Base-by-base conservation (phyloP, 2,888 invertebrate species). In the Trypoxylon attenuatum region DNA sequence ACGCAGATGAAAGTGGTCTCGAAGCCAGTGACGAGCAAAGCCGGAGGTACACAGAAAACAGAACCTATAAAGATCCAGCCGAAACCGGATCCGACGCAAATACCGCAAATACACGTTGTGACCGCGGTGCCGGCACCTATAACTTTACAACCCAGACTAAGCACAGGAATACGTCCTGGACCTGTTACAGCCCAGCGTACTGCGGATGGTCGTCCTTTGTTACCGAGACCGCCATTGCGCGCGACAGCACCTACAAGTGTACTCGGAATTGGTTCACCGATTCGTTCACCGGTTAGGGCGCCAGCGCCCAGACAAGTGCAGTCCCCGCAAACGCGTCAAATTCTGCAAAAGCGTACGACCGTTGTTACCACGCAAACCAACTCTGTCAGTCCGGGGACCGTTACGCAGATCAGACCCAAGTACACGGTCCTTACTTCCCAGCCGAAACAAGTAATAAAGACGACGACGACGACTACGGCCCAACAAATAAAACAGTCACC, bases 1-100 rank as follows among this genome's bases (percentile, higher is more conserved):
- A 86, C 87, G 0, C 87, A 84, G 55, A 86, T 87, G 87, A 87
- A 87, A 65, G 83, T 87, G n/a, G 81, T 87, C 8, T 71, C 84
- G 5, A 87, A 87, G 16, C 70, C 80, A 5, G 58, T 78, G 2
- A 61, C 73, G 10, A 57, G 62, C 27, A 80, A 80, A 51, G 15
- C 69, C 21, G 72, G 67, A 50, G 60, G 62, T 46, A 57, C 77
- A 39, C 79, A 82, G 39, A 87, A 87, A 71, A 75, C 56, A 15
- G 86, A 87, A 54, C 87, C 86, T 6, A 79, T 87, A 38, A 87
- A 87, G 66, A 87, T 87, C 55, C 86, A 86, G 50, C 87, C 87
- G 8, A 87, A 86, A 57, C 87, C 87, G n/a, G 86, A 86, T 60
- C 84, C 82, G 42, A 67, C 81, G 74, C 71, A 83, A 56, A 52